Percentiles rank a stretch among this genome's conserved stretches.
Evolutionary conservation across 2,113 vertebrate species (phyloP).

Genomic region (Mixornis gularis): DNA sequence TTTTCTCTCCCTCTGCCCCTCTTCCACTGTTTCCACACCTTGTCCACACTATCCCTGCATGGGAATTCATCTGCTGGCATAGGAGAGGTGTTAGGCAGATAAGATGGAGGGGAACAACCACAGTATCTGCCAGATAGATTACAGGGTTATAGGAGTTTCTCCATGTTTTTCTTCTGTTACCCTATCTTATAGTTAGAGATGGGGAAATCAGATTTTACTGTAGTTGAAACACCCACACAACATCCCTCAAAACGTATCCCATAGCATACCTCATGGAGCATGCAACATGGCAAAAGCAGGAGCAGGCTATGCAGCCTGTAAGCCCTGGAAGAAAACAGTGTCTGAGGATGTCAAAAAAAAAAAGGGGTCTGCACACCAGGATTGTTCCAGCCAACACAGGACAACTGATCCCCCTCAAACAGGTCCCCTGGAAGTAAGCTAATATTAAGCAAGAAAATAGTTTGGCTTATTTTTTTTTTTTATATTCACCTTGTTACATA

Average conservation of each 20-base stretch:
- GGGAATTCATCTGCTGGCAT: background rate
- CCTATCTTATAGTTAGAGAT: background rate
- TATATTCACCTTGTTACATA: background rate
- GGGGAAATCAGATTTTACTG: background rate
- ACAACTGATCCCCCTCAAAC: background rate
- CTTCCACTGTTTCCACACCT: background rate
- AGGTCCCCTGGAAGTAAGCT: background rate
- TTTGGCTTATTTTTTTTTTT: background rate
- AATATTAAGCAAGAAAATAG: background rate
- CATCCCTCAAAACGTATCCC: background rate
- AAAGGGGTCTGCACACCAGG: background rate
- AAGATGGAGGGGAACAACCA: background rate
- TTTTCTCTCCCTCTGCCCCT: background rate
- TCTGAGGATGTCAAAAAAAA: background rate
- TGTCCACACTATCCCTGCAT: fast-evolving
- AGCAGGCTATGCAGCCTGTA: background rate
- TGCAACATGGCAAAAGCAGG: background rate
- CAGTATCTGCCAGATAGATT: background rate
- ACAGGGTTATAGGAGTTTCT: background rate
- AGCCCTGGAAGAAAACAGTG: background rate
- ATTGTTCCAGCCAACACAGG: background rate
- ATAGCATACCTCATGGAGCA: fast-evolving
- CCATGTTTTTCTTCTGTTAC: background rate
- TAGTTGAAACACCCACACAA: background rate
- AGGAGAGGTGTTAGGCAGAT: background rate